Base-by-base conservation (phyloP, 2,113 vertebrate species). In the Craseonycteris thonglongyai region DNA sequence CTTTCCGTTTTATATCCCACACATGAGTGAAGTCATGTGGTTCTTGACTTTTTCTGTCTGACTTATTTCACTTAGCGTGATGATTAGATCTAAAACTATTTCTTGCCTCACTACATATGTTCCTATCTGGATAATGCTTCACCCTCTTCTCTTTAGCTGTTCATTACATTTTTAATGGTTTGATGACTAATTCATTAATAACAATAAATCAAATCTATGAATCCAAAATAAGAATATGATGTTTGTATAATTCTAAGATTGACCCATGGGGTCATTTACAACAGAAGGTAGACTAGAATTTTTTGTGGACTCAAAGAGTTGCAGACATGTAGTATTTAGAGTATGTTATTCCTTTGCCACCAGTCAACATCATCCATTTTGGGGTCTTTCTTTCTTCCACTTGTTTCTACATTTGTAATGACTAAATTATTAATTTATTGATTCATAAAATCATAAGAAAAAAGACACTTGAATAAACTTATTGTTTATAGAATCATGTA, bases 331-430 rank as follows among this genome's bases (percentile, higher is more conserved):
- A 0, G 6, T 12, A 10, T 4, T 42, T 33, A 30, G 4, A 1
- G 1, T 7, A 0, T 0, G 0, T 0, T 21, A 68, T 61, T 63
- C 40, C 24, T 1, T 38, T 0, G 2, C 8, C 59, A 45, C 12
- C 24, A 26, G 24, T 35, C 24, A 1, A 6, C 30, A 33, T 16
- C 30, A 47, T 22, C 12, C 54, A 22, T 21, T 0, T 30, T 3
- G 3, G 11, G 40, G 33, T n/a, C 40, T 38, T 7, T 35, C 47
- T 80, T 16, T 33, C 40, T 71, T 61, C 24, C 24, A 56, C 3
- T n/a, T 7, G 11, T 45, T 26, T 79, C 74, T 56, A 42, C 21
- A 45, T 28, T 49, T 45, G 7, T 38, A 22, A 33, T 5, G 0
- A 59, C 10, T 30, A 15, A 58, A 38, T 15, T 54, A 45, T 21